Percentiles rank a stretch among this genome's conserved stretches.
Evolutionary conservation across 2,888 invertebrate species (phyloP).

Genomic region (Xestoiulus laeticollis): DNA sequence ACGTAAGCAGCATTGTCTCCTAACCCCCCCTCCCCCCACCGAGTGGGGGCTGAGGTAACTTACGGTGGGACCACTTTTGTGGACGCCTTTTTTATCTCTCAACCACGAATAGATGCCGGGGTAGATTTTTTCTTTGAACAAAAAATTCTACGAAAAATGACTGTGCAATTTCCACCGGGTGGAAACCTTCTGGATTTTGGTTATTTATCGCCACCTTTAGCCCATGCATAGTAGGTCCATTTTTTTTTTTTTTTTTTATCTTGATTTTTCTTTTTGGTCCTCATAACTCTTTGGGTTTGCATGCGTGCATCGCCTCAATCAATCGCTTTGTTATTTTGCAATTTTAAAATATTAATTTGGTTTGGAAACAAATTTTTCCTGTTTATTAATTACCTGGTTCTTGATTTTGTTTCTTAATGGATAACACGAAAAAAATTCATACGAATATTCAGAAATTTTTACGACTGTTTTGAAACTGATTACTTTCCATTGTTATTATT

Average conservation of each 20-base stretch:
- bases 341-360: not conserved
- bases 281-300: not conserved
- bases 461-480: not conserved
- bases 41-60: not conserved
- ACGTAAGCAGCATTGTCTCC: not conserved
- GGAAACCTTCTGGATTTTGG: conserved; percentile 41
- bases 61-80: not conserved
- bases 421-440: not conserved
- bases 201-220: conserved; percentile 27
- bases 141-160: conserved; percentile 30
- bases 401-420: not conserved
- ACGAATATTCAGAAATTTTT: not conserved
- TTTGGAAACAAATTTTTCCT: not conserved
- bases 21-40: not conserved
- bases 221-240: conserved; percentile 24
- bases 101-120: conserved; percentile 9
- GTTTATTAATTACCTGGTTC: not conserved
- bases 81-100: not conserved
- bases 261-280: not conserved
- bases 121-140: conserved; percentile 19
- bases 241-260: not conserved
- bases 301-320: not conserved
- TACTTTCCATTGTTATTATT: not conserved
- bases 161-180: conserved; percentile 7
- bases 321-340: not conserved